A percentile compares a stretch with the other conserved stretches of the same genome.
Conservation (phyloP, 1,140 invertebrate species). For the Monochamus saltuarius region DNA sequence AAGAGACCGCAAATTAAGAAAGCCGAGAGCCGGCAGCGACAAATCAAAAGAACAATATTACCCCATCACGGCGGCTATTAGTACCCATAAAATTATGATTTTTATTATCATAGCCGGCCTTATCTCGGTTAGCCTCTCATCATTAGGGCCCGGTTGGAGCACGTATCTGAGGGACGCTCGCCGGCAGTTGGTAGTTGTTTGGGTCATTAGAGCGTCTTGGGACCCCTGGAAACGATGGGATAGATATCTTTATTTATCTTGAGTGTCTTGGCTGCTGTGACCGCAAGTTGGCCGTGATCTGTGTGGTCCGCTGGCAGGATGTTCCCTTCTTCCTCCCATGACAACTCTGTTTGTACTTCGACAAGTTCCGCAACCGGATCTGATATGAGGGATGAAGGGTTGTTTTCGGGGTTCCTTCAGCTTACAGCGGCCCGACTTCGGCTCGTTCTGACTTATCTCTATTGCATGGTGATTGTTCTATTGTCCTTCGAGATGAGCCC, state of each 20-base stretch:
- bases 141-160: slow-evolving; percentile 35
- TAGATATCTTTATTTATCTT: slow-evolving; percentile 52
- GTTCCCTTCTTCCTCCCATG: slow-evolving; percentile 36
- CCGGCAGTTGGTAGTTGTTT: slow-evolving; percentile 44
- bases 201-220: slow-evolving; percentile 48
- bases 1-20: too few species aligned
- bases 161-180: slow-evolving; percentile 41
- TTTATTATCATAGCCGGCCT: slow-evolving; percentile 22
- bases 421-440: slow-evolving; percentile 28
- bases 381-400: slow-evolving; percentile 48
- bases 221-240: slow-evolving; percentile 31
- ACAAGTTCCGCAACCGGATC: slow-evolving; percentile 46
- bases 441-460: slow-evolving; percentile 30
- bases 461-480: slow-evolving; percentile 19
- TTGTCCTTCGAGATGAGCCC: slow-evolving; percentile 7
- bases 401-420: slow-evolving; percentile 40
- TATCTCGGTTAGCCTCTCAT: slow-evolving; percentile 24
- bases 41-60: slow-evolving; percentile 27
- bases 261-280: slow-evolving; percentile 39
- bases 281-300: slow-evolving; percentile 46
- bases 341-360: slow-evolving; percentile 49
- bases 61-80: slow-evolving; percentile 16
- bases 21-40: slow-evolving; percentile 1
- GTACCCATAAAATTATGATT: slow-evolving; percentile 25
- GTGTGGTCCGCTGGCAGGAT: slow-evolving; percentile 40